Base-by-base conservation (phyloP, 2,888 invertebrate genomes). In the Coenonympha arcania region DNA sequence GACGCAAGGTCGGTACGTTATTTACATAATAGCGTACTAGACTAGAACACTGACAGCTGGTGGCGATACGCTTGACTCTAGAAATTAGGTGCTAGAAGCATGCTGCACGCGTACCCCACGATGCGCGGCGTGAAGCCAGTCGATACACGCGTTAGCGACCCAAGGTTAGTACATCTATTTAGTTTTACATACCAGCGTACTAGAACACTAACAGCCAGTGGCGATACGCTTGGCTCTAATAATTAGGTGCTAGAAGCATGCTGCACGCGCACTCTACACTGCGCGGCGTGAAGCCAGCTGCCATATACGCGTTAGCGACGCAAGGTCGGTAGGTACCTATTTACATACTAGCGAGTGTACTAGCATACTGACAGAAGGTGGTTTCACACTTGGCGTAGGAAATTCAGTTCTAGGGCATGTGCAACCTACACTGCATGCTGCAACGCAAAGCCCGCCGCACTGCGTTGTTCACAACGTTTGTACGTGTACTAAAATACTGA, bases 381-480 rank as follows among this genome's bases (percentile, higher is more conserved):
- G 4, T 20, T 3, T 4, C 20, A 20, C 5, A 58, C 79, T 87
- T 55, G 85, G 86, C 6, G 68, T 85, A 6, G 75, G 77, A 66
- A 83, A 81, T 67, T 82, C 84, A 3, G 81, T 85, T 54, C 69
- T 84, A 50, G 80, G 83, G 84, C 0, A 79, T 84, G 18, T 82
- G 24, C 83, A 88, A 59, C 76, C 89, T 91, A 91, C 76, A 91
- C 91, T 2, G 91, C 91, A 2, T 78, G 91, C 55, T 83, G 91
- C 43, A 91, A 91, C 45, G 88, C 91, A 37, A 90, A 90, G 68
- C 87, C 89, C 0, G 71, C 82, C 0, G 73, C 84, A 0, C 79
- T 86, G 47, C 87, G 85, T 69, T 83, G 59, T 72, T 86, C 82
- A 66, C 85, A 85, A 86, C 85, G 85, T 86, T 76, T 82, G 85